Conservation (phyloP, 2,113 vertebrate species). For the Microtus oregoni region DNA sequence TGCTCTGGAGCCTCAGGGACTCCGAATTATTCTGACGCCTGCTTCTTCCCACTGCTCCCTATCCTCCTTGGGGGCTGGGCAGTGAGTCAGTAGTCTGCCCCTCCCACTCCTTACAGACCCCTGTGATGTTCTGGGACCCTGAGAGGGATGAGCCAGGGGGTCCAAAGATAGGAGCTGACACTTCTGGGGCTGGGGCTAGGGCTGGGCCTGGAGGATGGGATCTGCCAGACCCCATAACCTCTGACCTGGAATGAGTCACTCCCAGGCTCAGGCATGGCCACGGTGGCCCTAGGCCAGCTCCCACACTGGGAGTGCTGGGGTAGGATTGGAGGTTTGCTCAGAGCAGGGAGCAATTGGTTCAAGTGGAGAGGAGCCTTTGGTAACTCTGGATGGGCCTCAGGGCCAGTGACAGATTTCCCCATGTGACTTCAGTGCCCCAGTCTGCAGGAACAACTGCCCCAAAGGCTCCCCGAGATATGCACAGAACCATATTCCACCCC, state of each 20-base stretch:
- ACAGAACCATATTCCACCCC: too few relatives aligned
- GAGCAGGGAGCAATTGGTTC: background rate
- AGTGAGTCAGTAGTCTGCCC: background rate
- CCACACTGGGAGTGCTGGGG: background rate
- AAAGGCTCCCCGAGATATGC: background rate
- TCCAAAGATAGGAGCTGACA: constrained; percentile 4
- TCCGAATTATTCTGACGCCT: background rate
- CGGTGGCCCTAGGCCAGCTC: background rate
- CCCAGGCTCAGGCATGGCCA: constrained; percentile 35
- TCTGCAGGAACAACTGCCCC: background rate
- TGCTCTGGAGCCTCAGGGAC: background rate
- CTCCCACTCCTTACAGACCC: background rate
- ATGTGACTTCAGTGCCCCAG: background rate
- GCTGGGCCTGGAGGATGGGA: constrained; percentile 22
- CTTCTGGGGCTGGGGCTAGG: background rate
- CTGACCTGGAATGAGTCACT: constrained; percentile 65
- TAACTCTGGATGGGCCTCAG: background rate
- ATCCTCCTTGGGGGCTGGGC: background rate
- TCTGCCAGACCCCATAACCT: constrained; percentile 45
- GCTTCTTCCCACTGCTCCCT: background rate
- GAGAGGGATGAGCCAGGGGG: background rate
- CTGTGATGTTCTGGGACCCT: background rate
- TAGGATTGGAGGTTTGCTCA: background rate
- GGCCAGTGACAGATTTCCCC: background rate
- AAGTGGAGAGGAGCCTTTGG: background rate